Evolutionary conservation across 2,113 vertebrate genomes (phyloP), one percentile per base, ranked within the genome.

Genomic region (Siniperca knerii): DNA sequence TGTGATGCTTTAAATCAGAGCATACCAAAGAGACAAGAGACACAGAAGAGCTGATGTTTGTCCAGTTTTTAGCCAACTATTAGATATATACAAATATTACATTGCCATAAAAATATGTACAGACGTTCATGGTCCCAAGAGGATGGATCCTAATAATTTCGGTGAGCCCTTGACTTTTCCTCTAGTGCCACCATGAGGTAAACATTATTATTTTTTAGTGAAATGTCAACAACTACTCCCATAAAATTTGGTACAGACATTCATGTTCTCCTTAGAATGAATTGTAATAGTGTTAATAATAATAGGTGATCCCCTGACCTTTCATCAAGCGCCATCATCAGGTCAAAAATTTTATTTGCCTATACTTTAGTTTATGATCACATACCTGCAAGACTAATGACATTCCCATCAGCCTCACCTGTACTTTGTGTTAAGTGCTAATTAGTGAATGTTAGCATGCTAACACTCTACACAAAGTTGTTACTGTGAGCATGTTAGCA

Each of bases 1-100:
- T 70, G 79, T 50, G 52, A 54, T 42, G 35, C 54, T 73, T 76
- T 79, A n/a, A 60, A 29, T 74, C 44, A 48, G 12, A 60, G 20
- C 60, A 10, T 0, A n/a, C n/a, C 9, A 37, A 68, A 46, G 3
- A 54, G 18, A 65, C 69, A 20, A 79, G 16, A 25, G 15, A 25
- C 9, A 29, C 12, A 42, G 29, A 67, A 79, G 21, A 35, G 35
- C 55, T 12, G 6, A 48, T n/a, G 2, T 13, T 50, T 1, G 37
- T 44, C 44, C 21, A 25, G 6, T 52, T 62, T 75, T 60, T 10
- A 35, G 23, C 29, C 42, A 8, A 10, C n/a, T 21, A 5, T 9
- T 35, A 11, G 4, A 15, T 46, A 9, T 1, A 44, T 9, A 44
- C 42, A 44, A 44, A 44, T 44, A 9, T 9, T 44, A 13, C 23